phyloP scores from a whole-genome alignment of 2,888 invertebrate genomes.

The Euphydryas editha region DNA sequence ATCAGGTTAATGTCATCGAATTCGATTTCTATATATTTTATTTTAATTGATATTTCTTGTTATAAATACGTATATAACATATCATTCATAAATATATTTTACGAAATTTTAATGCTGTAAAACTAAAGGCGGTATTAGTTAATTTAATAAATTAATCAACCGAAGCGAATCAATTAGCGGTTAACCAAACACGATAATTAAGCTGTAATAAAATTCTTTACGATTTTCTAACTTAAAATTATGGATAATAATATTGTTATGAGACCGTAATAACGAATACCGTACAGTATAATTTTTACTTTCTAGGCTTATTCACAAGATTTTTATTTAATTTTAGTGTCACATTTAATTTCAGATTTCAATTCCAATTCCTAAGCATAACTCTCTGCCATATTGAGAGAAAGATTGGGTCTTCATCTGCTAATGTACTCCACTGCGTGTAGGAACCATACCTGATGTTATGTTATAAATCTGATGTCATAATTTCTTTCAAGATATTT shows the following conservation, averaged over 20 bases:
- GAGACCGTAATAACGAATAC: background rate
- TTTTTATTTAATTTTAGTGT: background rate
- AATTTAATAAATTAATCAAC: conserved; percentile 6
- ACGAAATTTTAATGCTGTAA: background rate
- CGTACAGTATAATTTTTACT: background rate
- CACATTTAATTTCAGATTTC: too few relatives aligned
- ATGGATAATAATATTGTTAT: background rate
- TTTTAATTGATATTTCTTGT: too few relatives aligned
- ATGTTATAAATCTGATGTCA: too few relatives aligned
- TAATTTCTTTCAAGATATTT: too few relatives aligned
- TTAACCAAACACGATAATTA: conserved; percentile 18
- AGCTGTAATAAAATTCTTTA: background rate
- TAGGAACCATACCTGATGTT: too few relatives aligned
- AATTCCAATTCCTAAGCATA: too few relatives aligned
- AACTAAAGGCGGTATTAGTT: background rate
- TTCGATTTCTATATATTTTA: too few relatives aligned
- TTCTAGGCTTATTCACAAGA: background rate
- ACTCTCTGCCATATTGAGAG: too few relatives aligned
- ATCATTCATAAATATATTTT: background rate
- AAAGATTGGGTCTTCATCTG: too few relatives aligned
- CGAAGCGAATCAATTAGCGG: conserved; percentile 10
- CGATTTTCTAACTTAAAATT: conserved; percentile 1
- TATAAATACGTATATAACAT: too few relatives aligned
- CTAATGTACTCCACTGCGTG: too few relatives aligned
- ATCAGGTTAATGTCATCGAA: too few relatives aligned